Evolutionary conservation across 92 coral and sea anemone genomes (phyloP), one percentile per base, ranked within the genome.

Genomic region (Diadumene lineata): DNA sequence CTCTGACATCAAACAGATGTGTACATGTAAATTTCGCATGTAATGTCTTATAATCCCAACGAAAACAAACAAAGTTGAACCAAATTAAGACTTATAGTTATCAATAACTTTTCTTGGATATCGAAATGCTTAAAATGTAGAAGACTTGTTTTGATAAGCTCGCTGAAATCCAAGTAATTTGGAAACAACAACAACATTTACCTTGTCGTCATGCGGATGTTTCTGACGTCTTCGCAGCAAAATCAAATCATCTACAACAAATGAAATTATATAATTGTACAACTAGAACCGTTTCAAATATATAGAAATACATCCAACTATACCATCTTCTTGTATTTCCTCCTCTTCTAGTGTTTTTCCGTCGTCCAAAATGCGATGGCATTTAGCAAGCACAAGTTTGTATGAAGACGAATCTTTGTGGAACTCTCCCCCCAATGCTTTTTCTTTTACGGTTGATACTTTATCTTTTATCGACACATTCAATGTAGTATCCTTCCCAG

Each of bases 331-430:
- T 68, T 86, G 81, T 25, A 94, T 79, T 72, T 85, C 88, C 79
- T 94, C 98, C 63, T 94, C 96, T 50, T 89, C 98, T 19, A 94
- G 81, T 7, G 96, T 94, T 61, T 88, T 92, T 44, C 86, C 90
- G 79, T 94, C 98, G 82, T 72, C 82, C 33, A 94, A 84, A 34
- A 83, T 78, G 15, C 97, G 90, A 46, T 76, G 83, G 46, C 85
- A 74, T 65, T 82, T 92, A 0, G 93, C 91, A 48, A 92, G 78
- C 38, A 92, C 83, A n/a, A 94, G 91, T 72, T 88, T 94, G 75
- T 87, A 91, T 15, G 88, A 69, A 0, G 89, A 84, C 50, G 94
- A 87, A 80, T 94, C 98, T 84, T 94, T 94, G 70, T 87, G 85
- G 76, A 56, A 88, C 48, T 94, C 97, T 31, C 92, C 91, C 6